Base-by-base conservation (phyloP, 2,888 invertebrate genomes). In the Tinea trinotella region DNA sequence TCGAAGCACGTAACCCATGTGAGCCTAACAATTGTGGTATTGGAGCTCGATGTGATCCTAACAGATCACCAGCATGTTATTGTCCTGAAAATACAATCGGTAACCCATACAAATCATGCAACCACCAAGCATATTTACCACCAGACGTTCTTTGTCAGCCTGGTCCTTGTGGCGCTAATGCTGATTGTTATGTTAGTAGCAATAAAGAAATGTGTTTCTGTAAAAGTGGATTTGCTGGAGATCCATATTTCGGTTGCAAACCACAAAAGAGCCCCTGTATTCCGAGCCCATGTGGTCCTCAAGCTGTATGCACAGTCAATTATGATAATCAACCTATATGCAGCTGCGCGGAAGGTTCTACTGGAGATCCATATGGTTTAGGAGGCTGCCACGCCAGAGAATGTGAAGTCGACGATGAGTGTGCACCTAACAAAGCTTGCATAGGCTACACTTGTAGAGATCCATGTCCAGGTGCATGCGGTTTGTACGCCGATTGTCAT, bases 181-280 rank as follows among this genome's bases (percentile, higher is more conserved):
- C 95, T 7, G 94, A 95, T 67, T 96, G 95, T 68, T 95, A 95
- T 66, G 92, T 94, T 3, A 88, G 91, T 49, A 91, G 91, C 56
- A 93, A 93, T 64, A 90, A 90, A 64, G 95, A 96, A 74, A 91
- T 93, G 72, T 96, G 96, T 71, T 94, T 91, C 73, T 96, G 96
- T 64, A 90, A 89, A 68, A 71, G 87, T 49, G 93, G 93, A 19
- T 94, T 87, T 71, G 87, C 87, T 44, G 96, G 95, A 13, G 93
- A 96, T 81, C 92, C 95, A 3, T 93, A 94, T 63, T 87, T 89
- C 20, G 92, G 90, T n/a, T 95, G 95, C 66, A 87, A 88, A 62
- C 85, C 89, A 52, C 89, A 91, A 70, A 91, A 91, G 61, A 86
- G 89, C 64, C 91, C 92, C 0, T 96, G 95, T 63, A 84, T 88